Evolutionary conservation across 2,888 invertebrate genomes (phyloP), one percentile per base, ranked within the genome.

Genomic region (Aleiodes testaceus): DNA sequence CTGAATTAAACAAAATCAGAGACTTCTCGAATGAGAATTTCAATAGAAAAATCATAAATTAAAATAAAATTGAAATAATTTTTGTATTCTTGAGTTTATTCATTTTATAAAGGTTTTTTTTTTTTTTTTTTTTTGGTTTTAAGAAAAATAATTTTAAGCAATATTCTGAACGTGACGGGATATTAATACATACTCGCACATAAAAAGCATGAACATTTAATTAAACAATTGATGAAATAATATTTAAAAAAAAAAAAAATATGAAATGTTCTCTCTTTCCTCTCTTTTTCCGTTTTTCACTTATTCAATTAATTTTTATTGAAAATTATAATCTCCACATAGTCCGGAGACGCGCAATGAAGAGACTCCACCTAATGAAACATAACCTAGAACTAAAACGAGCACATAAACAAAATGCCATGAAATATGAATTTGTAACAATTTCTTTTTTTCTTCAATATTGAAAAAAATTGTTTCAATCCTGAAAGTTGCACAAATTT

Each of bases 361-460:
- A 78, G 79, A 74, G 77, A 79, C 76, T 77, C 76, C 79, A 77
- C 78, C 79, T 81, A 82, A 59, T 59, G 59, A 59, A 36, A 16
- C 18, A 36, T 78, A 73, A 80, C 79, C 80, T 81, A 82, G 69
- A 66, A 74, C 82, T 82, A 63, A 44, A 81, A 79, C 79, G 81
- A 79, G 79, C 79, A 78, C 78, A 75, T 75, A 78, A 72, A 80
- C 74, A 75, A 77, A 78, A 77, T 79, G 80, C 78, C 16, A 53
- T 64, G 64, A 69, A 36, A 59, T 12, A 59, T 36, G 18, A 59
- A 59, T 9, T 11, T 42, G 16, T 14, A 59, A 36, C 36, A 36
- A 36, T 36, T 36, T 11, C 36, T 36, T 36, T 36, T 36, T 36
- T 36, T 36, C 0, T 6, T 1, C 9, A 9, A 9, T 36, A 11